Evolutionary conservation across 2,113 vertebrate genomes (phyloP), one percentile per base, ranked within the genome.

Genomic region (Clarias magur): DNA sequence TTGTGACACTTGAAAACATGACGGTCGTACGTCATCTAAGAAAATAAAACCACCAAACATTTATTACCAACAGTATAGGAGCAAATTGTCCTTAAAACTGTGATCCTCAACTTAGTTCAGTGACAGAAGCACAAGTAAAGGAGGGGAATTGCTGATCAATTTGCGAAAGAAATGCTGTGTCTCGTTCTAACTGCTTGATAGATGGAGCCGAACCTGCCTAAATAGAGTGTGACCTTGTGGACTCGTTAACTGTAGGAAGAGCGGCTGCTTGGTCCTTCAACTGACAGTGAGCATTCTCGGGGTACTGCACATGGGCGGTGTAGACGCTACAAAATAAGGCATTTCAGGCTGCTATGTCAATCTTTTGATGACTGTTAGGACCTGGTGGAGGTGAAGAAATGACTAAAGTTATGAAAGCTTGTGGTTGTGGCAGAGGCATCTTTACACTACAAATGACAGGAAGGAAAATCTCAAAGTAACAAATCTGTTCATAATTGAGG

Each of bases 131-230:
- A 62, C 25, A 72, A 89, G 85, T 80, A 56, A 63, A 84, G 79
- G 73, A 81, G 88, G 76, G 70, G 82, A 88, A 89, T 89, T 89
- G 82, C 86, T n/a, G 82, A 89, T 88, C 86, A 91, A 89, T 91
- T 88, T 89, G 85, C 65, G 76, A 75, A 84, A 91, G 86, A 89
- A 84, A 90, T 84, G 87, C 82, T 87, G 73, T 87, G 86, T 87
- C 88, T 89, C 53, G 82, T 86, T 87, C 79, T 89, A 90, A 91
- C 82, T 88, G 85, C 82, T 79, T 91, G 89, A 91, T 90, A 90
- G 87, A 91, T 90, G 89, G 87, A 90, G 85, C 53, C 9, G 75
- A 88, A 89, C 62, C 85, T 73, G 83, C 70, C 85, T 88, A 87
- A 90, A 90, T 86, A 80, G 88, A 88, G 85, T 82, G 65, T 80